A percentile compares a stretch with the other conserved stretches of the same genome.
Evolutionary conservation across 37 sponge, comb jelly and placozoan genomes (phyloP).

Genomic region (Cladorhizidae sp.): DNA sequence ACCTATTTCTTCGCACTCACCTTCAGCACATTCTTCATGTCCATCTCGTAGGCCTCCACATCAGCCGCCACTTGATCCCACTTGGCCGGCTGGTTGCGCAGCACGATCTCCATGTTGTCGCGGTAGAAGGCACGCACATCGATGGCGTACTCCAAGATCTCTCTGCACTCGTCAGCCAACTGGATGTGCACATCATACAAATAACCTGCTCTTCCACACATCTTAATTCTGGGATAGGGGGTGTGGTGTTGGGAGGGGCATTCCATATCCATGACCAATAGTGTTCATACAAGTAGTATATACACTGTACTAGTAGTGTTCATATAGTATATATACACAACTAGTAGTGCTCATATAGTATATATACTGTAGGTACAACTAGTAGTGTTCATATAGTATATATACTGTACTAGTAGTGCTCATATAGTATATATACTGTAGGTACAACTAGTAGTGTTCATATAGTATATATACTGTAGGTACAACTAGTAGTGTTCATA

Average conservation of each 20-base stretch:
- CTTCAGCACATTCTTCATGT: conserved; percentile 52
- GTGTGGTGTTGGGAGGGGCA: neutral
- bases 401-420: no score
- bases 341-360: neutral
- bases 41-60: conserved; percentile 51
- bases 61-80: conserved; percentile 39
- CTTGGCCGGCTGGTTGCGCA: conserved; percentile 22
- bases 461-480: no score
- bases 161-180: conserved; percentile 68
- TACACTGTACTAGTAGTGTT: neutral
- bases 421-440: no score
- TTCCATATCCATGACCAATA: neutral
- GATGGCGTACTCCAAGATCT: conserved; percentile 54
- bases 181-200: neutral
- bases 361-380: no score
- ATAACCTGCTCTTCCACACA: neutral
- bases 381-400: no score
- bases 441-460: no score
- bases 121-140: conserved; percentile 49
- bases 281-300: neutral
- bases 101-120: conserved; percentile 34
- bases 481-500: no score
- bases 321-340: neutral
- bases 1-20: conserved; percentile 38
- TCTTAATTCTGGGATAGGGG: neutral